These are phyloP conservation scores for Pycnonotus jocosus DNA, from an alignment of 2,113 vertebrate genomes.

Conservation along the genomic window DNA sequence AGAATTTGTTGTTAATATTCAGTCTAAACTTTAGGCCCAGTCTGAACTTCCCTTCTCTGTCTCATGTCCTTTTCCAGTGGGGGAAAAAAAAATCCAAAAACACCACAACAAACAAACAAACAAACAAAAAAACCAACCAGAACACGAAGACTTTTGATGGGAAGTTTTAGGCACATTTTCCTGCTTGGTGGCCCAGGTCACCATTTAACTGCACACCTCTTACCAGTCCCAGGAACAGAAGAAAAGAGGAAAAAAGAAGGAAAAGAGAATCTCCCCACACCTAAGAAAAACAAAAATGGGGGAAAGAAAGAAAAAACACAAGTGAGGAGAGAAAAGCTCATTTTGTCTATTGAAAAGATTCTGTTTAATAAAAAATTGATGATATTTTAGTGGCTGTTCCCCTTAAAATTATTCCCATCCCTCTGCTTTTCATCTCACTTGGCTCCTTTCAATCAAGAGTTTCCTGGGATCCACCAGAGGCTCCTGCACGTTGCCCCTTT, in stretches of 20 bases:
- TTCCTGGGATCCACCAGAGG: slow-evolving; percentile 11
- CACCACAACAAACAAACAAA: no score
- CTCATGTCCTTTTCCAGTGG: not conserved
- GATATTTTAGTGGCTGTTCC: slow-evolving; percentile 20
- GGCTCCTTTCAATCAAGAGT: not conserved
- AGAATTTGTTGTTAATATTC: not conserved
- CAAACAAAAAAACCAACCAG: not conserved
- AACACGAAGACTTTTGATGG: not conserved
- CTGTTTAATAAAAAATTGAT: slow-evolving; percentile 68
- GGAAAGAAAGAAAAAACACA: not conserved
- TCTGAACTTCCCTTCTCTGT: not conserved
- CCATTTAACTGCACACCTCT: not conserved
- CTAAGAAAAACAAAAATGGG: not conserved
- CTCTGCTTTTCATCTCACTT: slow-evolving; percentile 14
- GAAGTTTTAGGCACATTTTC: not conserved
- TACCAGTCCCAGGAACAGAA: not conserved
- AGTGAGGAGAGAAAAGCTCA: not conserved
- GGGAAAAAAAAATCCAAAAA: no score
- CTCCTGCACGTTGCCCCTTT: not conserved
- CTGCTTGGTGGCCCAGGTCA: not conserved
- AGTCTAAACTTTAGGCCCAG: not conserved
- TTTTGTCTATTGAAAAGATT: slow-evolving; percentile 56
- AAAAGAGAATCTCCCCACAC: not conserved
- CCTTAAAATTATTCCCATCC: slow-evolving; percentile 11
- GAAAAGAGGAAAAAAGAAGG: not conserved